These are phyloP conservation scores for Colistium nudipinnis DNA, from an alignment of 2,113 vertebrate species.

Conservation along the genomic window DNA sequence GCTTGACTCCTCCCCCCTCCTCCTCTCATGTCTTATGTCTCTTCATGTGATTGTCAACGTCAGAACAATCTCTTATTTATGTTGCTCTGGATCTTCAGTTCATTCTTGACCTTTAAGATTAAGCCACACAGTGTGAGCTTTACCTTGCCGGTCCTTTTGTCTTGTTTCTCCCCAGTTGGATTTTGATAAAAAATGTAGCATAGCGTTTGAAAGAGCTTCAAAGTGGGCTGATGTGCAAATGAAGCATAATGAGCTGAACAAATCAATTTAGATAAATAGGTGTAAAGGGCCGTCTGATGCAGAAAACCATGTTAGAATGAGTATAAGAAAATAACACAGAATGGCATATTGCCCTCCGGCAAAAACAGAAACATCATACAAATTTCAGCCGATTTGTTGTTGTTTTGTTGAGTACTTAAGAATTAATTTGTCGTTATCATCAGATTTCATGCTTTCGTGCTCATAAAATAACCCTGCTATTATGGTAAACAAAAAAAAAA, in stretches of 20 bases:
- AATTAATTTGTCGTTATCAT: constrained; percentile 20
- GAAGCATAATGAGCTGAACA: constrained; percentile 50
- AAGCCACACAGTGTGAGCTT: constrained; percentile 67
- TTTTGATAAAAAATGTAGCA: constrained; percentile 67
- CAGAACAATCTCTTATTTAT: constrained; percentile 40
- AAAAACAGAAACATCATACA: constrained; percentile 4
- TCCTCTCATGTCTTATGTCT: constrained; percentile 36
- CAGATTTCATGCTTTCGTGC: constrained; percentile 14
- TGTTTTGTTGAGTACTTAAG: constrained; percentile 46
- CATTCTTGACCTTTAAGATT: constrained; percentile 72
- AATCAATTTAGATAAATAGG: constrained; percentile 45
- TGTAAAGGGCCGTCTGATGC: constrained; percentile 27
- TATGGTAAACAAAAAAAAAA: constrained; percentile 1
- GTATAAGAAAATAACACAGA: constrained; percentile 19
- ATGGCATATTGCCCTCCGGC: constrained; percentile 9
- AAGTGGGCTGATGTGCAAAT: constrained; percentile 56
- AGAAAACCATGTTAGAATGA: constrained; percentile 36
- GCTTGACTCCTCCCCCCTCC: constrained; percentile 7
- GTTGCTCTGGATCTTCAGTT: constrained; percentile 57
- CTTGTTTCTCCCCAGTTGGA: constrained; percentile 12
- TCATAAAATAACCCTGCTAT: constrained; percentile 4
- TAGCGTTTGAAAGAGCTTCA: constrained; percentile 27
- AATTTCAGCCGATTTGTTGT: constrained; percentile 29
- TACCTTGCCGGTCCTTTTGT: constrained; percentile 8
- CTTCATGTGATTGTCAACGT: constrained; percentile 65